These are phyloP conservation scores for Hapalemur alaotrensis DNA, from an alignment of 2,797 vertebrate species.

Conservation along the genomic window DNA sequence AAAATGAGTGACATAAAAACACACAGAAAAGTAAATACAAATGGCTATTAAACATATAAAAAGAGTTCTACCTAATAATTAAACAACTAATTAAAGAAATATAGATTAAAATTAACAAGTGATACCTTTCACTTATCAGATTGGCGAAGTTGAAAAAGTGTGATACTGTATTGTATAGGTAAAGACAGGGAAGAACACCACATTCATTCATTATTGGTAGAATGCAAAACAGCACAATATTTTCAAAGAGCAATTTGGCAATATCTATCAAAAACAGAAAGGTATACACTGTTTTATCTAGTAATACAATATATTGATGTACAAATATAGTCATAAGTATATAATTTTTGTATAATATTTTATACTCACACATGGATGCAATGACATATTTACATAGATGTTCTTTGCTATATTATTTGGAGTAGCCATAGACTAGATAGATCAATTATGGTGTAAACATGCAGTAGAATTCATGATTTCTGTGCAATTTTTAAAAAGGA, in stretches of 20 bases:
- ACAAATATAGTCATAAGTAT: background rate
- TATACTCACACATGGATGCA: background rate
- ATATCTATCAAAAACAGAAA: slow-evolving; percentile 5
- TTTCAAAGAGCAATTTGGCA: background rate
- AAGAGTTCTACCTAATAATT: background rate
- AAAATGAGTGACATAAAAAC: slow-evolving; percentile 8
- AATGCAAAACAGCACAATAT: background rate
- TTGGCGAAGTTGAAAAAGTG: background rate
- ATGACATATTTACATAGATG: background rate
- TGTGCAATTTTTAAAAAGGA: background rate
- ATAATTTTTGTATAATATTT: background rate
- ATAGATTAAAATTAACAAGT: background rate
- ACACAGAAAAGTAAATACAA: background rate
- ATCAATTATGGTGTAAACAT: background rate
- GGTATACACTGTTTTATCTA: background rate
- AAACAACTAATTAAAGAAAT: background rate
- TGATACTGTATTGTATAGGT: background rate
- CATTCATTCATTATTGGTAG: background rate
- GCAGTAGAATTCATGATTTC: background rate
- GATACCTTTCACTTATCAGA: background rate
- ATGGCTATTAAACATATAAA: background rate
- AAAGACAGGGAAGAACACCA: background rate
- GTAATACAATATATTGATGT: background rate
- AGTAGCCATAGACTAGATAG: background rate
- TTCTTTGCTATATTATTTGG: background rate